Evolutionary conservation across 2,113 vertebrate species (phyloP).

Genomic region (Albula glossodonta): DNA sequence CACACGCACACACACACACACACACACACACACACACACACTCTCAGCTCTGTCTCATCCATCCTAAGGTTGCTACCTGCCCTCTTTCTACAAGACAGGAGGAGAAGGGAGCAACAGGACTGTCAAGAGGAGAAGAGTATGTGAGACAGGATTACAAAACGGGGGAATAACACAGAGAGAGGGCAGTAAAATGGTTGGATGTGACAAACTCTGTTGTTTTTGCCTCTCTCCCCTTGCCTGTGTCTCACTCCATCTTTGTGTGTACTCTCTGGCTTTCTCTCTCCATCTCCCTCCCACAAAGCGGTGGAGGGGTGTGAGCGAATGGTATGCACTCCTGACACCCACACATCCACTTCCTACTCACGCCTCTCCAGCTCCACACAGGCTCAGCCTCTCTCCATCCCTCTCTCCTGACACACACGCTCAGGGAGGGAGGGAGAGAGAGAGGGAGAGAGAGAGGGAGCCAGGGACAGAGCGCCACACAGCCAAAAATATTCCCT

Average conservation of each 20-base stretch:
- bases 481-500: conserved; percentile 50
- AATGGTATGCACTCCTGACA: conserved; percentile 71
- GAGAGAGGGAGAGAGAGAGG: not conserved
- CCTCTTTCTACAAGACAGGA: too few species aligned
- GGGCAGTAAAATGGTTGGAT: too few species aligned
- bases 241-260: not conserved
- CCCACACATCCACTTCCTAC: conserved; percentile 70
- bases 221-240: not conserved
- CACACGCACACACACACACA: not conserved
- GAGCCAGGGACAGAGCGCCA: not conserved
- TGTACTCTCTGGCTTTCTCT: conserved; percentile 16
- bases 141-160: too few species aligned
- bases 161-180: too few species aligned
- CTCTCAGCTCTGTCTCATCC: too few species aligned
- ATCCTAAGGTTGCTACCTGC: too few species aligned
- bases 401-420: not conserved
- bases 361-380: conserved; percentile 42
- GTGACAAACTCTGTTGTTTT: not conserved
- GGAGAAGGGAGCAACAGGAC: too few species aligned
- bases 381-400: conserved; percentile 39
- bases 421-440: not conserved
- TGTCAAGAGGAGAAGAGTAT: too few species aligned
- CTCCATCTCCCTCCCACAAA: conserved; percentile 58
- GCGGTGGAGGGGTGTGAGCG: conserved; percentile 62
- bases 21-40: not conserved